Base-by-base conservation (phyloP, 2,113 vertebrate species). In the Gasterosteus aculeatus region DNA sequence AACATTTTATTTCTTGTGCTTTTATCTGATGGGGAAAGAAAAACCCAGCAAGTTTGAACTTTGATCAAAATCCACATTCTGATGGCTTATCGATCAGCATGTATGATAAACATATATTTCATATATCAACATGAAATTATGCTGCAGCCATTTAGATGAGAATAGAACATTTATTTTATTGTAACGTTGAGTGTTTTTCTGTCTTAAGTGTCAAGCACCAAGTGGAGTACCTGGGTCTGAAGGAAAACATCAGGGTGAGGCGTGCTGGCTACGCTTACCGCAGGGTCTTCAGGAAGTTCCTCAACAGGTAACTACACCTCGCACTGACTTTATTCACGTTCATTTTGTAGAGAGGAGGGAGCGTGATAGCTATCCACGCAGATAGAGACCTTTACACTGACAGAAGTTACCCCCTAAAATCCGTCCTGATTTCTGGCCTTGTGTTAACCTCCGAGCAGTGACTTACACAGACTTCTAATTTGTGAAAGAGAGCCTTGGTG, bases 191-290 rank as follows among this genome's bases (percentile, higher is more conserved):
- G 22, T 18, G 14, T 67, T 22, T 85, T 60, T 78, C 33, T 78
- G 78, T 77, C 3, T 59, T 10, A 41, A 99, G 98, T 80, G 97
- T 98, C 12, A 99, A 99, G 87, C 98, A 99, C 85, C 98, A 99
- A 84, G 98, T 99, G 57, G 97, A 99, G 77, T 99, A 99, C 81
- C 93, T 99, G 54, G 97, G 98, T 71, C 93, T 99, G 82, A 99
- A 98, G 88, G 98, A 99, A 86, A 99, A 99, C 73, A 99, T 99
- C 78, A 92, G 97, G 10, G 98, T 99, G 44, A 95, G 98, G 85
- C 95, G 98, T 92, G 98, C 98, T 82, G 98, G 98, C 54, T 99
- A 98, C 7, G 98, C 98, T 76, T 99, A 99, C 86, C 95, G 98
- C 73, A 92, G 98, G 44, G 63, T 96, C 80, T 99, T 99, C 94